phyloP scores from a whole-genome alignment of 2,113 vertebrate species.

The Pelecanoides urinatrix region DNA sequence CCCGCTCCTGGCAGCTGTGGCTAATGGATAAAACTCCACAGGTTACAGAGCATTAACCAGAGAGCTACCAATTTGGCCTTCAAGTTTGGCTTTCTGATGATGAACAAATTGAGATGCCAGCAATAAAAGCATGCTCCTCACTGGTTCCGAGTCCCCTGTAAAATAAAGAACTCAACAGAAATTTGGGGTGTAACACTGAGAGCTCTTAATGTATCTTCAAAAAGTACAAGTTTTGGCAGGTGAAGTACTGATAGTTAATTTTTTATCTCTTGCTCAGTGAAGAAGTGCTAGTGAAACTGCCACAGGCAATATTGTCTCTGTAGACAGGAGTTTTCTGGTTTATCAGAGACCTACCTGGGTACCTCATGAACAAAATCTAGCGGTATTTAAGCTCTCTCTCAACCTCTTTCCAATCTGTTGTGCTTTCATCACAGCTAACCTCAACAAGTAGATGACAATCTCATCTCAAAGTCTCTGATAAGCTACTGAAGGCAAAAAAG shows the following conservation, averaged over 20 bases:
- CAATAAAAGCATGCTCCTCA: neutral
- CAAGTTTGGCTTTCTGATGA: neutral
- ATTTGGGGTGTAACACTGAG: neutral
- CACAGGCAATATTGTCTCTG: neutral
- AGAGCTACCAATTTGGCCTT: neutral
- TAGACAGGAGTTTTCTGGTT: neutral
- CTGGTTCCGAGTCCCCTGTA: neutral
- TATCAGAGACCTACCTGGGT: neutral
- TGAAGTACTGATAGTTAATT: neutral
- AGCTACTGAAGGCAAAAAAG: neutral
- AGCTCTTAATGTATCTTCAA: neutral
- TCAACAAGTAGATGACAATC: neutral
- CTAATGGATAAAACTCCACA: neutral
- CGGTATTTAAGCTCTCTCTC: neutral
- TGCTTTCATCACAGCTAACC: neutral
- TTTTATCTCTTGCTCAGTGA: neutral
- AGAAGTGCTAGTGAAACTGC: neutral
- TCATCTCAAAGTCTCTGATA: neutral
- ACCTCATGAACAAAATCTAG: neutral
- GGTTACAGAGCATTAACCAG: neutral
- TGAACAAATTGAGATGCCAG: neutral
- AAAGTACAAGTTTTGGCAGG: neutral
- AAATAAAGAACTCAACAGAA: neutral
- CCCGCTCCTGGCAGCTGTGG: neutral
- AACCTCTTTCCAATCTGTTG: neutral